Conservation (phyloP, 2,113 vertebrate genomes). For the Baryphthengus martii region DNA sequence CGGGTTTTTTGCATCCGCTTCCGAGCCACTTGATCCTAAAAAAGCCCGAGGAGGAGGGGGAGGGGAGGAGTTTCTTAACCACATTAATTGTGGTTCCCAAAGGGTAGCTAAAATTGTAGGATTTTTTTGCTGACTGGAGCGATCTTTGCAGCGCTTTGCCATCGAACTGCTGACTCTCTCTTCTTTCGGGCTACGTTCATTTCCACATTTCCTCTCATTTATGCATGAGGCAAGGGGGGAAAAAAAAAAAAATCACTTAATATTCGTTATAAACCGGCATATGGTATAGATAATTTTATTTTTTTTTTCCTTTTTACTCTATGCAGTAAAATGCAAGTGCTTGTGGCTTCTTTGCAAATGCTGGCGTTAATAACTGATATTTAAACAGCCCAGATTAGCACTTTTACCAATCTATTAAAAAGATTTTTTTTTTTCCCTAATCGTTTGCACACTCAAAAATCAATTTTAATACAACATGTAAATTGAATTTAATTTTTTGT, state of each 20-base stretch:
- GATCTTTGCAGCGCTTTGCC: constrained; percentile 71
- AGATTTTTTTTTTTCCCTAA: constrained; percentile 51
- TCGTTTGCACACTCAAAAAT: constrained; percentile 77
- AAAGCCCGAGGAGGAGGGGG: too few species aligned
- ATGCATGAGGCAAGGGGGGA: constrained; percentile 55
- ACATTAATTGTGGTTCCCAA: constrained; percentile 14
- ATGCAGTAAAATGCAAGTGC: constrained; percentile 75
- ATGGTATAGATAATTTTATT: constrained; percentile 51
- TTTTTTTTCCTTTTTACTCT: constrained; percentile 30
- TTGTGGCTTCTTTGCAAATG: constrained; percentile 68
- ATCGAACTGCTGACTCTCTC: constrained; percentile 80
- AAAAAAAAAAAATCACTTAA: constrained; percentile 50
- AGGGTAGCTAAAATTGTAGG: constrained; percentile 69
- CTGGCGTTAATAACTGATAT: constrained; percentile 74
- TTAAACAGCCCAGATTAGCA: constrained; percentile 70
- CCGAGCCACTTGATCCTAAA: not conserved
- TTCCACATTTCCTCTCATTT: constrained; percentile 51
- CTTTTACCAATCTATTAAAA: constrained; percentile 66
- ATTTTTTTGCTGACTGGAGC: constrained; percentile 76
- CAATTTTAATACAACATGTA: constrained; percentile 75
- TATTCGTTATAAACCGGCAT: constrained; percentile 70
- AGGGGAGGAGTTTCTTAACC: too few species aligned
- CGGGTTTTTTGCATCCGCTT: not conserved
- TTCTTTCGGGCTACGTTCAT: constrained; percentile 55
- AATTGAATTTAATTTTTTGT: constrained; percentile 73